Evolutionary conservation across 53 echinoderm and acorn worm species (phyloP).

Genomic region (Actinopyga echinites): DNA sequence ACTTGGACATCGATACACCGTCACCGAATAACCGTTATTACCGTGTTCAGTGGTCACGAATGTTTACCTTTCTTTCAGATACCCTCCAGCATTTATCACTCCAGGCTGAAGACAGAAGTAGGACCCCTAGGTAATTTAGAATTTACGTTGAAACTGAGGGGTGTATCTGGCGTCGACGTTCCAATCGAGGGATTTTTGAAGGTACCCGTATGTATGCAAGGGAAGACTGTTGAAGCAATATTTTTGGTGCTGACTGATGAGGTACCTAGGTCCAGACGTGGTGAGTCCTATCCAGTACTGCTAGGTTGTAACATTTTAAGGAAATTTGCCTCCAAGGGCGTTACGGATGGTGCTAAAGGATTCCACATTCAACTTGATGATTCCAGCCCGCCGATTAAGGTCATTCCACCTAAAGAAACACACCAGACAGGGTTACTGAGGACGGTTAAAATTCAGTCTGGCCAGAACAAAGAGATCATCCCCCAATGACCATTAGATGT

Average conservation of each 20-base stretch:
- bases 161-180: conserved; percentile 29
- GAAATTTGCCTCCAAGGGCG: conserved; percentile 10
- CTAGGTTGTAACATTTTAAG: conserved; percentile 42
- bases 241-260: conserved; percentile 23
- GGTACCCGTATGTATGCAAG: conserved; percentile 22
- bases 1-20: no score
- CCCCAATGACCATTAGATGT: background rate
- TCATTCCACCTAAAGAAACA: background rate
- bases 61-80: no score
- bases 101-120: background rate
- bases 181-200: conserved; percentile 36
- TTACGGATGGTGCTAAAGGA: no score
- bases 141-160: conserved; percentile 23
- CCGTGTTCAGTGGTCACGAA: no score
- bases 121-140: conserved; percentile 22
- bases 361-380: no score
- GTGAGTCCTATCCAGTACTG: conserved; percentile 22
- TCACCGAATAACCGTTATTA: no score
- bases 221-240: conserved; percentile 8
- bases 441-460: background rate
- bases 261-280: background rate
- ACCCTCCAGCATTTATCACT: background rate
- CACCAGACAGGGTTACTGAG: background rate
- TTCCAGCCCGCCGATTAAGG: background rate
- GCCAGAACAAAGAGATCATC: background rate